These are phyloP conservation scores for Periplaneta americana DNA, from an alignment of 1,140 invertebrate genomes.

Conservation along the genomic window DNA sequence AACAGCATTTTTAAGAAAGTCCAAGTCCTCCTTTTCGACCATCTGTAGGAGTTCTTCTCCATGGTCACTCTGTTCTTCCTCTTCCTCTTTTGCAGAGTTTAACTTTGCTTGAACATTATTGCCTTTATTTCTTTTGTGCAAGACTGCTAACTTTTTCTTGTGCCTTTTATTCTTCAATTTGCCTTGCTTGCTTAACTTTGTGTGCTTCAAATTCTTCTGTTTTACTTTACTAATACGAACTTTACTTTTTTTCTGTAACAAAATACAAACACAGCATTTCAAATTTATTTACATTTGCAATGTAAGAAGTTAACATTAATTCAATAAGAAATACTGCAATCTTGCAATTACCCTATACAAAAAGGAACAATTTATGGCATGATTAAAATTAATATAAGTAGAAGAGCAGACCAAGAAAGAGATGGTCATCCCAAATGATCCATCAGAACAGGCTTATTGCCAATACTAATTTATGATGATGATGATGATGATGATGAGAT, in stretches of 20 bases:
- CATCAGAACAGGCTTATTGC: too few relatives aligned
- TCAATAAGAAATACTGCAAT: too few relatives aligned
- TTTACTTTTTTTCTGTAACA: slow-evolving; percentile 42
- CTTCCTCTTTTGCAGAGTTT: slow-evolving; percentile 30
- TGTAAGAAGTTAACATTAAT: too few relatives aligned
- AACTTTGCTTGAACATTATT: slow-evolving; percentile 29
- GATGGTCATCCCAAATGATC: too few relatives aligned
- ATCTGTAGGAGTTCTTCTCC: slow-evolving; percentile 56
- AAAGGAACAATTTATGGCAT: too few relatives aligned
- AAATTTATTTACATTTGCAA: too few relatives aligned
- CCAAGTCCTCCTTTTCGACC: slow-evolving; percentile 56
- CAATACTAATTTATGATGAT: too few relatives aligned
- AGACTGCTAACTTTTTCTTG: slow-evolving; percentile 32
- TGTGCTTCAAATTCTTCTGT: slow-evolving; percentile 54
- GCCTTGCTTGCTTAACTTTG: slow-evolving; percentile 52
- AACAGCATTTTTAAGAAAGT: slow-evolving; percentile 50
- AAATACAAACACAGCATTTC: slow-evolving; percentile 7
- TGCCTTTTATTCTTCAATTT: slow-evolving; percentile 48
- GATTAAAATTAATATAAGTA: too few relatives aligned
- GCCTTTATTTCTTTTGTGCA: neutral
- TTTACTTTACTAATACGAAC: slow-evolving; percentile 53
- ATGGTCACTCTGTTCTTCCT: slow-evolving; percentile 43
- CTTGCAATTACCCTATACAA: too few relatives aligned
- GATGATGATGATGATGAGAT: too few relatives aligned
- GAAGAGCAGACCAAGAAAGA: too few relatives aligned